Evolutionary conservation across 1,140 invertebrate genomes (phyloP).

Genomic region (Battus philenor): DNA sequence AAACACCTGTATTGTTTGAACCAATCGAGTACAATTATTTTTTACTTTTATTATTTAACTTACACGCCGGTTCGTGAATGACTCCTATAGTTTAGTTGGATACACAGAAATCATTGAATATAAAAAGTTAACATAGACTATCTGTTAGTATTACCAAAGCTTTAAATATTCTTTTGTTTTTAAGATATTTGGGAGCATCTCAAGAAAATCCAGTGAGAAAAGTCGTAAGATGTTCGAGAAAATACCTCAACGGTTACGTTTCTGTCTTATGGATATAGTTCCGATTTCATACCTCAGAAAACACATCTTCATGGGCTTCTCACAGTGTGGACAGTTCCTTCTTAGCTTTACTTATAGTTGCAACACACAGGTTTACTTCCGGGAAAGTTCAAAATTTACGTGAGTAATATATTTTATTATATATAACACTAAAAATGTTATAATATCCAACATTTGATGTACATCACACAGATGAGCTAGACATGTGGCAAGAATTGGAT

Average conservation of each 20-base stretch:
- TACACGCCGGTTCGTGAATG: constrained; percentile 11
- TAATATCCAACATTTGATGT: no score
- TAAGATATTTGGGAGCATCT: constrained; percentile 62
- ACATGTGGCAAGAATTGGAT: no score
- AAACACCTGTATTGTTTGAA: constrained; percentile 20
- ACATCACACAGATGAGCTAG: no score
- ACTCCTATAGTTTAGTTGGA: no score
- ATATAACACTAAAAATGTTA: background rate
- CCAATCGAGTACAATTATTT: constrained; percentile 29
- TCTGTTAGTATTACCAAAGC: no score
- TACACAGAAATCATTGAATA: no score
- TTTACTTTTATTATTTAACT: constrained; percentile 27
- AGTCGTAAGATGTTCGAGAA: constrained; percentile 73
- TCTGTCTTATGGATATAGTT: constrained; percentile 78
- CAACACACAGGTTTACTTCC: constrained; percentile 49
- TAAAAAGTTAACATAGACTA: no score
- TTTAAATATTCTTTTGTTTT: no score
- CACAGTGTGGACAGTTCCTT: constrained; percentile 93
- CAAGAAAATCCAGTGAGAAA: constrained; percentile 49
- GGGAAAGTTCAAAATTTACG: constrained; percentile 68
- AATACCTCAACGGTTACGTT: constrained; percentile 78
- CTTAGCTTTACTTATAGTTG: constrained; percentile 84
- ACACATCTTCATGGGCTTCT: constrained; percentile 95
- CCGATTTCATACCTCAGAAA: constrained; percentile 68
- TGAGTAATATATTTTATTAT: constrained; percentile 33